Base-by-base conservation (phyloP, 2,113 vertebrate genomes). In the Macrotus californicus region DNA sequence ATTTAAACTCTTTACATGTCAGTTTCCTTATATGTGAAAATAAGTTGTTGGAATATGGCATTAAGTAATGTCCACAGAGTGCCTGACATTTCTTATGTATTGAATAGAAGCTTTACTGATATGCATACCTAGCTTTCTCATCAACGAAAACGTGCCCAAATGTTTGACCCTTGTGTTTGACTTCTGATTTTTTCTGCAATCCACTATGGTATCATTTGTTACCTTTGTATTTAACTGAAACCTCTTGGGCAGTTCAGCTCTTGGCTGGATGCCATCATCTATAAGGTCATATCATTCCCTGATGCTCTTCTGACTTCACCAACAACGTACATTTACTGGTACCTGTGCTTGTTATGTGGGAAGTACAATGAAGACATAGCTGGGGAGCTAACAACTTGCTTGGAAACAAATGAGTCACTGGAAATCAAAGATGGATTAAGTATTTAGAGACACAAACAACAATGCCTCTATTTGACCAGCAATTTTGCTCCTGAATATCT, bases 401-500 rank as follows among this genome's bases (percentile, higher is more conserved):
- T 72, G 43, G 81, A 90, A 84, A 73, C 48, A 96, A 83, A 56
- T 1, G 82, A 90, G n/a, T 59, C 80, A 81, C 85, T 89, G 46
- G 69, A 87, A 95, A 90, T 87, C 29, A 92, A 90, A 81, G 43
- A 66, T 52, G 41, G 50, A 72, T n/a, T 90, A 39, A 92, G n/a
- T 46, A 54, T 73, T 69, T 50, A 70, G 50, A 87, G 46, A 85
- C 56, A 46, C 7, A 56, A 61, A 46, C 21, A 79, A 5, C 46
- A 75, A 84, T 56, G 26, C 5, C 19, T 88, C 21, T 72, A 7
- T 80, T 66, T 84, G 50, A 52, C 48, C 89, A 29, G 0, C 8
- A 56, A 66, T 83, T 89, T 90, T 87, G 41, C 39, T 69, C 56
- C 46, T 64, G 48, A 92, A 70, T 70, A 67, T 6, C 26, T 61